Evolutionary conservation across 2,888 invertebrate species (phyloP), one percentile per base, ranked within the genome.

Genomic region (Lottia gigantea): DNA sequence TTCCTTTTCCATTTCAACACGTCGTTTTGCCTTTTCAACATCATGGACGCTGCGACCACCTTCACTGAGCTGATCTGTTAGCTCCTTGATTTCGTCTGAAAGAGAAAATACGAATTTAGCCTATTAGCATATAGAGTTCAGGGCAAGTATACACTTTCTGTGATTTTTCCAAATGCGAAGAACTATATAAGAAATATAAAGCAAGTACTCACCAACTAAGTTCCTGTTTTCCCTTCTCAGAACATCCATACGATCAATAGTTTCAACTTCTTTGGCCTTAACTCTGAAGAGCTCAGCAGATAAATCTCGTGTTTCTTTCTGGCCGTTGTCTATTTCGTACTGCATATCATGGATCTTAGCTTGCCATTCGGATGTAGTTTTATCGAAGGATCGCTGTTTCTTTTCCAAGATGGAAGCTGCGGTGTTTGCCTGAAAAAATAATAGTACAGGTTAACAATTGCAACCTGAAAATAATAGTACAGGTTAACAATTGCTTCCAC

Each of bases 331-430:
- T 79, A 98, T 93, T 90, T 98, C 98, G 86, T 95, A 64, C 71
- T 82, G 77, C 23, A 82, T 71, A 90, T 98, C 98, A 88, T 98
- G 97, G 87, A 95, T 86, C 92, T 98, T 98, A 91, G 96, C 94
- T 91, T 98, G 97, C 98, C 98, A 98, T 93, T 98, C 98, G 84
- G 95, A 95, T 89, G 98, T 95, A 91, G 97, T 97, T 92, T 97
- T 97, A 92, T 98, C 98, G 92, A 99, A 98, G 81, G 96, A 96
- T 92, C 97, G 97, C 92, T 98, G 97, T 91, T 97, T 98, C 95
- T 98, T 98, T 91, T 98, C 98, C 87, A 97, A 95, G 79, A 96
- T 80, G 26, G 82, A 95, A 90, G 97, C 97, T 88, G 67, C 46
- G 61, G 68, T 55, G 31, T 63, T 71, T 31, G 73, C 67, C 88